Conservation (phyloP, 37 sponge, comb jelly and placozoan genomes). For the Halisarca cf. caerulea region DNA sequence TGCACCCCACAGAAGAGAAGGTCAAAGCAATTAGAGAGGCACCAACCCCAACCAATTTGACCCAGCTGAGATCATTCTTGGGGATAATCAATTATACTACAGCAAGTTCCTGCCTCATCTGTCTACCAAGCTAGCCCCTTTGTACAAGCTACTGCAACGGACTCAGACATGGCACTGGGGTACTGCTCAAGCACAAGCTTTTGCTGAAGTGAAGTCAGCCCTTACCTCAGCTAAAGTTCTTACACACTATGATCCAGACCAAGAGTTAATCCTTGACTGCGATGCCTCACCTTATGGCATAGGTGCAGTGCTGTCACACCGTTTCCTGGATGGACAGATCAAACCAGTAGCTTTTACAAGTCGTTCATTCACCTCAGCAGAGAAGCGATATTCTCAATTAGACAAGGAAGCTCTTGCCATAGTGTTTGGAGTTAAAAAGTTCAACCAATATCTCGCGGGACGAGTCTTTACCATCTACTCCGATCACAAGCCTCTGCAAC, state of each 20-base stretch:
- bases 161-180: constrained; percentile 27
- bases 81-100: constrained; percentile 48
- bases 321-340: no score
- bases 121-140: constrained; percentile 9
- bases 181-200: constrained; percentile 24
- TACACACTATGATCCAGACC: not conserved
- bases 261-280: not conserved
- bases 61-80: constrained; percentile 29
- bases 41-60: constrained; percentile 17
- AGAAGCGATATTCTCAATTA: no score
- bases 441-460: no score
- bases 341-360: no score
- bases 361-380: no score
- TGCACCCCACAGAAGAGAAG: constrained; percentile 1
- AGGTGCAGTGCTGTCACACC: no score
- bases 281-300: no score
- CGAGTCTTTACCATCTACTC: no score
- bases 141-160: constrained; percentile 26
- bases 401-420: no score
- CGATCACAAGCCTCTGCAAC: no score
- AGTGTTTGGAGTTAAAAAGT: constrained; percentile 3
- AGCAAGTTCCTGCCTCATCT: constrained; percentile 58
- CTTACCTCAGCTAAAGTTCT: not conserved
- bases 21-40: constrained; percentile 32
- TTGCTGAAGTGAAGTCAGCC: constrained; percentile 20